These are phyloP conservation scores for Embidobia sp. DNA, from an alignment of 2,888 invertebrate species.

Conservation along the genomic window DNA sequence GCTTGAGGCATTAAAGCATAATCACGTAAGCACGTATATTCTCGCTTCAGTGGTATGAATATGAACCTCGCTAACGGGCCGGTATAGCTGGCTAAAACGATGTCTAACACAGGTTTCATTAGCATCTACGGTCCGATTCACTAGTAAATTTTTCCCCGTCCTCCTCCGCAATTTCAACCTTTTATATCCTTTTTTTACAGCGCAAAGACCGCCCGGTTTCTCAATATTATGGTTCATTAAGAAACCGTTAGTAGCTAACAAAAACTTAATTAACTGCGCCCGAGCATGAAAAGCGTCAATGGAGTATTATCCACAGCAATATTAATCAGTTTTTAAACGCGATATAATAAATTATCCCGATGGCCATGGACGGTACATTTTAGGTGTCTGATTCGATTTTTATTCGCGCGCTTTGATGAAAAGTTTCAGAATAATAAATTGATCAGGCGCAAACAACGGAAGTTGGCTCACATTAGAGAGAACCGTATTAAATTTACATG, in stretches of 20 bases:
- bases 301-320: not conserved
- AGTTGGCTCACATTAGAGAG: conserved; percentile 10
- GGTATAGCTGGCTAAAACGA: conserved; percentile 47
- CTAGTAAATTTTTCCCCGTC: conserved; percentile 22
- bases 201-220: conserved; percentile 7
- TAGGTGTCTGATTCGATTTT: conserved; percentile 24
- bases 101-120: conserved; percentile 62
- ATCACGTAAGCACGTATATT: conserved; percentile 61
- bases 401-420: conserved; percentile 9
- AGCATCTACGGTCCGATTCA: conserved; percentile 56
- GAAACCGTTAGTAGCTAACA: conserved; percentile 29
- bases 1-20: conserved; percentile 50
- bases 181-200: conserved; percentile 21
- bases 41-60: conserved; percentile 53
- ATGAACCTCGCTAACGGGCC: conserved; percentile 52
- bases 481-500: conserved; percentile 42
- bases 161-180: not conserved
- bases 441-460: conserved; percentile 29
- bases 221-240: conserved; percentile 45
- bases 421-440: conserved; percentile 22
- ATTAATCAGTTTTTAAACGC: conserved; percentile 31
- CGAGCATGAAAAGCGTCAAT: conserved; percentile 13
- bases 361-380: not conserved
- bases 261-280: conserved; percentile 27
- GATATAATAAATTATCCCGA: conserved; percentile 17